Evolutionary conservation across 1,140 invertebrate genomes (phyloP), one percentile per base, ranked within the genome.

Genomic region (Acromyrmex charruanus): DNA sequence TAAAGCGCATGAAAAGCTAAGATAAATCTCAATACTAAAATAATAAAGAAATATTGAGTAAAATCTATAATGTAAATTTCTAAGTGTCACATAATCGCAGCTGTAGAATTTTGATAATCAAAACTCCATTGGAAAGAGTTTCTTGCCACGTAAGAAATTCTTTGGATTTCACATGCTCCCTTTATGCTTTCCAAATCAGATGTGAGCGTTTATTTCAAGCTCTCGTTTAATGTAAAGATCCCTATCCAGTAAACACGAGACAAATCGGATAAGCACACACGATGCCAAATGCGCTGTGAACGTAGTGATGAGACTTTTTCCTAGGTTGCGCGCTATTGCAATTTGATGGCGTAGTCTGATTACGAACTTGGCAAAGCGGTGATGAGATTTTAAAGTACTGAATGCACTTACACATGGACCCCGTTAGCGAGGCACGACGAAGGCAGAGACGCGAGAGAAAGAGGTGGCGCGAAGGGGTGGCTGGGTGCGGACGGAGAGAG

Each of bases 321-420:
- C 53, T 35, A 59, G 53, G 25, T 51, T 28, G 53, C 53, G 12
- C 66, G 53, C 53, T 59, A 35, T 55, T 55, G 80, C 80, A 61
- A 84, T 84, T 75, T 84, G 80, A 90, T 80, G 58, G 68, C 69
- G 44, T 9, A 10, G 61, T 51, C 80, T 77, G 89, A 90, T 90
- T 90, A 90, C 77, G 79, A 49, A 77, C 71, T 65, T 55, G 81
- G 79, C 61, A 75, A 77, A 79, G 85, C 69, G 87, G 12, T 63
- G 58, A 65, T 69, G 72, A 86, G 77, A 82, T 87, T 89, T 87
- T 82, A 71, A 84, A 92, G 87, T 82, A 85, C 87, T 75, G 85
- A 68, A 91, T 91, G 90, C 90, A 92, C 90, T 92, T 91, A 85
- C 77, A 72, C 81, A 86, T 87, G 88, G 88, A 91, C 88, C n/a